Conservation (phyloP, 92 coral and sea anemone genomes). For the Phenganax marumi region DNA sequence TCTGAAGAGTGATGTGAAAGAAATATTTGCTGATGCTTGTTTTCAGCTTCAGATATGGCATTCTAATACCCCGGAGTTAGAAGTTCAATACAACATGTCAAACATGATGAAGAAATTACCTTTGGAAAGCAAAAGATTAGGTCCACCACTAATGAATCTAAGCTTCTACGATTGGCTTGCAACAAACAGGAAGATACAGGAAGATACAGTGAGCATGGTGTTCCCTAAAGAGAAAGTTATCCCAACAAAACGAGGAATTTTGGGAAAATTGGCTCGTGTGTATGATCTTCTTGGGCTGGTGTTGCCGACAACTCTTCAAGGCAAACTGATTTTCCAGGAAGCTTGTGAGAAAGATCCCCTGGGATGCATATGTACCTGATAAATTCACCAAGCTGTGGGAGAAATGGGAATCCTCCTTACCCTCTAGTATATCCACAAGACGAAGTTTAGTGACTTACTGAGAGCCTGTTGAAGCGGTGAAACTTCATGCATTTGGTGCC, state of each 20-base stretch:
- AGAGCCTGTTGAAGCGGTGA: background rate
- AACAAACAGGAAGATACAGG: background rate
- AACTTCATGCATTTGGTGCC: slow-evolving; percentile 50
- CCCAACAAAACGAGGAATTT: background rate
- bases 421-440: no score
- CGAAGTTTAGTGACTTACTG: no score
- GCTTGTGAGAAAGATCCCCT: background rate
- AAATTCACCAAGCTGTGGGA: no score
- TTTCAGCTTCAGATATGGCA: background rate
- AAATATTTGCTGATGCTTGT: background rate
- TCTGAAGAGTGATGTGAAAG: background rate
- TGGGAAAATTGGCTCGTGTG: background rate
- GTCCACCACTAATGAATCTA: background rate
- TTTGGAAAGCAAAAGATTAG: background rate
- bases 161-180: background rate
- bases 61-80: background rate
- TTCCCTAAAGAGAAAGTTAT: background rate
- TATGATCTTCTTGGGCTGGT: background rate
- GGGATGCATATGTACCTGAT: no score
- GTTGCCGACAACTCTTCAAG: background rate
- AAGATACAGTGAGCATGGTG: background rate
- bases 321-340: background rate
- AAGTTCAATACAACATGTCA: background rate
- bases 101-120: background rate
- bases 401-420: no score